Base-by-base conservation (phyloP, 2,797 vertebrate species). In the Aythya fuligula region DNA sequence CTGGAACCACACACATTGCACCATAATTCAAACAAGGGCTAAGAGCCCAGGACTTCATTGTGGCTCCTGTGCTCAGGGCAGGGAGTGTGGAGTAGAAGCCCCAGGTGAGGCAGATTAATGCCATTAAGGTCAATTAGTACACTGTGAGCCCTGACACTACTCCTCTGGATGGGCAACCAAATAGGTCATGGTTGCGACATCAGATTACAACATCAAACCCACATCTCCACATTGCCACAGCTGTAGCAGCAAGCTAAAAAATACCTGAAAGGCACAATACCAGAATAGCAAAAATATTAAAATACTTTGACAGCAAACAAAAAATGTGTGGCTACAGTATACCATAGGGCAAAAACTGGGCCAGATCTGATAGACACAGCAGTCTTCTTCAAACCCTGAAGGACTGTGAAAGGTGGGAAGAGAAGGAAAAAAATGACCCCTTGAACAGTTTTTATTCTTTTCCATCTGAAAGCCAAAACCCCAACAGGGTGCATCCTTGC, bases 171-270 rank as follows among this genome's bases (percentile, higher is more conserved):
- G 32, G 24, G 8, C 54, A 61, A 41, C 13, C 11, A 43, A 7
- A 32, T 61, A 34, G 38, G 9, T 62, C 38, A 32, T 67, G 16
- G 71, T 38, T 1, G 0, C 39, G n/a, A 25, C 18, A 32, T 6
- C 2, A 0, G 1, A 20, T 85, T 53, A 24, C 12, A 21, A 9
- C 54, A 8, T 0, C 5, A 71, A 87, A 34, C 15, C 70, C 27
- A 39, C 43, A 49, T 13, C 4, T 51, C 60, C 9, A 2, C 14
- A 9, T 32, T 54, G 32, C 39, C 16, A 30, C 60, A 24, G 51
- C 1, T 3, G 17, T 7, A 20, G 43, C 18, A 41, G 57, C 45
- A 57, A 57, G 18, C 7, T 41, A 43, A 85, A 6, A 14, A 87
- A 80, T 21, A 66, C 15, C 11, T 11, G 24, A 28, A 71, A 67